Base-by-base conservation (phyloP, 2,888 invertebrate species). In the Caenorhabditis sp. region DNA sequence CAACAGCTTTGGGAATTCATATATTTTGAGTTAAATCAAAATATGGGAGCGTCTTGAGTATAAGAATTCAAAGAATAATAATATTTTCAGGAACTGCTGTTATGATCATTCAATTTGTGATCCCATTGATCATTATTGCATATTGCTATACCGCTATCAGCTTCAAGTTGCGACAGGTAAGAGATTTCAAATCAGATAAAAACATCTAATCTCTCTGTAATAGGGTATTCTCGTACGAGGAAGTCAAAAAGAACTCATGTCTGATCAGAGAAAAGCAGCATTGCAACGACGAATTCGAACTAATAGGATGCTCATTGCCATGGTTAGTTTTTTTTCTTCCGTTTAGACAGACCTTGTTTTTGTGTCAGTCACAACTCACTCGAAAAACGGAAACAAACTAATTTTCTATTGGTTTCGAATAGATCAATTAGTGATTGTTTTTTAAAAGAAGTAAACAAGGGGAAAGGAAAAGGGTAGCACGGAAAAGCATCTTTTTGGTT, bases 261-360 rank as follows among this genome's bases (percentile, higher is more conserved):
- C 83, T n/a, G 86, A 86, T 21, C 85, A 84, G 58, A 70, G 85
- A 24, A 78, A 79, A 51, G 65, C 66, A 26, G 81, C 84, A 0
- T 61, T 84, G 62, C 93, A 93, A 84, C 91, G 96, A 66, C 95
- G 96, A 87, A 91, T 93, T 64, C 91, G 95, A 57, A 97, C 97
- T 8, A 97, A 97, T 89, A 92, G 95, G 78, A 99, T 99, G 97
- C 90, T 99, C 69, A 95, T 99, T 70, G 93, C 95, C 1, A 97
- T 97, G 97, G 97, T 81, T 24, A 27, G 77, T 69, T 43, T 43
- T 3, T 6, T 31, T 31, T 10, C 5, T 31, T 10, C 31, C 31
- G 14, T 6, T 14, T 12, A 43, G 14, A 43, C 43, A 43, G 43
- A 17, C 17, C 14, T 43, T 43, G 43, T 43, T 43, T 43, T 43